A percentile compares a stretch with the other conserved stretches of the same genome.
Evolutionary conservation across 1,140 invertebrate species (phyloP).

Genomic region (Zaprionus tsacasi): DNA sequence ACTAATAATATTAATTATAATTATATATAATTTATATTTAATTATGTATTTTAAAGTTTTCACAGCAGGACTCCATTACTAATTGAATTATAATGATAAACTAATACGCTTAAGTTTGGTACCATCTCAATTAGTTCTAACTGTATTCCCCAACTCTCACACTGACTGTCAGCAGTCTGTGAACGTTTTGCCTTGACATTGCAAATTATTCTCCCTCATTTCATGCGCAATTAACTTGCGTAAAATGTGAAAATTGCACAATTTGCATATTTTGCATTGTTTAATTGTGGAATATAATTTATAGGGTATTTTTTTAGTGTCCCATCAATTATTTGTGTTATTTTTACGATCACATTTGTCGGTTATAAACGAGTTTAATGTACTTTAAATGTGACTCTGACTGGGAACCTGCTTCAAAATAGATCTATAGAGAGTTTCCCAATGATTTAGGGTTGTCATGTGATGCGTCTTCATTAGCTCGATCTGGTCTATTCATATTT

Average conservation of each 20-base stretch:
- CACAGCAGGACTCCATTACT: not conserved
- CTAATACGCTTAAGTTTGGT: not conserved
- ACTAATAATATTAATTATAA: no score
- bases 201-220: conserved; percentile 4
- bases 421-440: not conserved
- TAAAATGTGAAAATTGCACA: conserved; percentile 5
- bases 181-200: not conserved
- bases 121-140: not conserved
- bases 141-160: not conserved
- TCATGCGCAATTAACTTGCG: conserved; percentile 8
- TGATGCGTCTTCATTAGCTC: not conserved
- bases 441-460: not conserved
- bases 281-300: not conserved
- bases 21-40: no score
- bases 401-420: conserved; percentile 4
- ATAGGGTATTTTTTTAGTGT: conserved; percentile 5
- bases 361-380: not conserved
- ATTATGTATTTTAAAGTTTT: no score
- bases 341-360: conserved; percentile 28
- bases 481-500: not conserved
- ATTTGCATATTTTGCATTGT: not conserved
- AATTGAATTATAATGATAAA: not conserved
- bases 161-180: not conserved
- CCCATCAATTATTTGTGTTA: conserved; percentile 13
- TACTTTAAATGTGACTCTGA: not conserved